Conservation (phyloP, 2,888 invertebrate genomes). For the Mantis religiosa region DNA sequence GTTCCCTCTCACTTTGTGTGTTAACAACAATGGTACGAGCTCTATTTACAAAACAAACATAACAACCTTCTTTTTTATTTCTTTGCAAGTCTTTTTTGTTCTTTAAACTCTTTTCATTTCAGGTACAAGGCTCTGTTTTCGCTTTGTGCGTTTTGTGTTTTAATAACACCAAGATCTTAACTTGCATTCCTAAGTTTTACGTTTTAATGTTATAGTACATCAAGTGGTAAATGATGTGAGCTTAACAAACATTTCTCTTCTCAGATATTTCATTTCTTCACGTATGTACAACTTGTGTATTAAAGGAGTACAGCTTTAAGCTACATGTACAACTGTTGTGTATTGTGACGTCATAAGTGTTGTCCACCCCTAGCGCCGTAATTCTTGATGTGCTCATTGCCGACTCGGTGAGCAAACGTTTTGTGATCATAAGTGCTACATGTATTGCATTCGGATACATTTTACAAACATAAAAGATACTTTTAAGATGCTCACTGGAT, state of each 20-base stretch:
- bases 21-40: neutral
- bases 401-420: neutral
- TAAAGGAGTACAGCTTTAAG: neutral
- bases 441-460: neutral
- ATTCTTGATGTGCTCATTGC: neutral
- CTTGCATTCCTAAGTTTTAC: neutral
- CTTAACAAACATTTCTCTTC: neutral
- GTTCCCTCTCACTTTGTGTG: conserved; percentile 33
- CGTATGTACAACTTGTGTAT: neutral
- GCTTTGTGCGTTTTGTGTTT: neutral
- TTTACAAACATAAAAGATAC: neutral
- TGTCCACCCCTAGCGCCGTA: neutral
- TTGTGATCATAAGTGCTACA: neutral
- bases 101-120: neutral
- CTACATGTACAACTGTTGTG: neutral
- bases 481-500: neutral
- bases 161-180: neutral
- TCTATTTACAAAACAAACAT: neutral
- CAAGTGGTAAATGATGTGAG: neutral
- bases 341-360: neutral
- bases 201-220: neutral
- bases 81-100: conserved; percentile 34
- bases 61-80: conserved; percentile 21
- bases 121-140: neutral
- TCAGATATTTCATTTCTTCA: neutral